Conservation (phyloP, 2,113 vertebrate species). For the Stomatorhinus ivindoensis region DNA sequence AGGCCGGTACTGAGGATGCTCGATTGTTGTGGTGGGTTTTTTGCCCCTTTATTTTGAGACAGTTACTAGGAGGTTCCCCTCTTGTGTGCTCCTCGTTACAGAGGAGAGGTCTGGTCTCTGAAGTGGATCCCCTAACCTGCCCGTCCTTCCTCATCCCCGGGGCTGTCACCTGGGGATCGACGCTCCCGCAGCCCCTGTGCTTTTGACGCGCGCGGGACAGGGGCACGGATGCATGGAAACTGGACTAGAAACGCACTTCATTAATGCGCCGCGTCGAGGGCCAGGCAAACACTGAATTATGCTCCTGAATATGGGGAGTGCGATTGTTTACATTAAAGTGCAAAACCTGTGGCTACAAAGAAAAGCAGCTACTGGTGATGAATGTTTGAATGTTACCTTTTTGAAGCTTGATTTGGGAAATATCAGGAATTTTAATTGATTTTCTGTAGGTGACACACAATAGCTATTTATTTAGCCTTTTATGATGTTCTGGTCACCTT, state of each 20-base stretch:
- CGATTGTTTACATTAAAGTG: background rate
- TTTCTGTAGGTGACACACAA: background rate
- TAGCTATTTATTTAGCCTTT: background rate
- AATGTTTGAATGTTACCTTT: background rate
- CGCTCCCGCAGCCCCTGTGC: background rate
- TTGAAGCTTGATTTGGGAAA: background rate
- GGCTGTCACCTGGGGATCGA: background rate
- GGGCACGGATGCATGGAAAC: background rate
- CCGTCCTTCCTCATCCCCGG: background rate
- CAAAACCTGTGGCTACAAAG: background rate
- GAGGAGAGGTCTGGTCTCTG: background rate
- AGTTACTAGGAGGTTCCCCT: background rate
- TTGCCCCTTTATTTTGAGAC: constrained; percentile 10
- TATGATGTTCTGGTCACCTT: background rate
- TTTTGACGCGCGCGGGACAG: background rate
- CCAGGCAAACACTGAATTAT: background rate
- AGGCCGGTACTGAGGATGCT: background rate
- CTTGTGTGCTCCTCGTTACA: background rate
- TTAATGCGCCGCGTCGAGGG: background rate
- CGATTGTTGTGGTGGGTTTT: background rate
- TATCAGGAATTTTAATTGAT: background rate
- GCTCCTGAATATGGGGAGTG: background rate
- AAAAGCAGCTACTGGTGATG: background rate
- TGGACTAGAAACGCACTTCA: background rate
- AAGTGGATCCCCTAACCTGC: background rate